These are phyloP conservation scores for Miichthys miiuy DNA, from an alignment of 2,797 vertebrate species.

Conservation along the genomic window DNA sequence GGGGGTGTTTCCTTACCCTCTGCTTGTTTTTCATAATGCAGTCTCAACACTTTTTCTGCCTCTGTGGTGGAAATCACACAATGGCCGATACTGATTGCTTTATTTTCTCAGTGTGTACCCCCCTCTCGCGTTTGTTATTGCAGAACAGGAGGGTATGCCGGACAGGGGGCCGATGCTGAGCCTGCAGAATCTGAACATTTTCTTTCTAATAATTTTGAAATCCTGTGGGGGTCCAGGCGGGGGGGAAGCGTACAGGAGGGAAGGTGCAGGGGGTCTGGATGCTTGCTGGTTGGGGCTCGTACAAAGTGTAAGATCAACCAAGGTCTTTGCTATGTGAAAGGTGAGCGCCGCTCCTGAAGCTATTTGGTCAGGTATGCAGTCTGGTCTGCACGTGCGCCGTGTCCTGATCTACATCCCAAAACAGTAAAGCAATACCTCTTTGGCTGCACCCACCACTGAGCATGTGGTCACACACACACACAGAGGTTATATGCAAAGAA, in stretches of 20 bases:
- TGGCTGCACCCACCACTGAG: conserved; percentile 42
- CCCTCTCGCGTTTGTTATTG: conserved; percentile 84
- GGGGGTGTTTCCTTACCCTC: conserved; percentile 78
- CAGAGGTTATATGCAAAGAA: conserved; percentile 50
- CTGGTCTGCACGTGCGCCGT: conserved; percentile 53
- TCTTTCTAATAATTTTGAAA: conserved; percentile 76
- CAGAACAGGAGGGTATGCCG: conserved; percentile 80
- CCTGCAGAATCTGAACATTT: conserved; percentile 80
- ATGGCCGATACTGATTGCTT: conserved; percentile 83
- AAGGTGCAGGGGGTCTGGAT: conserved; percentile 47
- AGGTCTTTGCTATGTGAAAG: conserved; percentile 56
- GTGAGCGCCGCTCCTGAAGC: conserved; percentile 32
- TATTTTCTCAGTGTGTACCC: conserved; percentile 84
- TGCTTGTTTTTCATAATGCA: conserved; percentile 86
- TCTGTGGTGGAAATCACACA: conserved; percentile 82
- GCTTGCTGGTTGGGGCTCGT: conserved; percentile 2
- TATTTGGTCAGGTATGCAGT: conserved; percentile 55
- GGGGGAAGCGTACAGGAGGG: conserved; percentile 24
- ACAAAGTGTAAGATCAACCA: conserved; percentile 42
- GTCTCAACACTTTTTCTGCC: conserved; percentile 85
- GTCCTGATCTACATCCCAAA: conserved; percentile 52
- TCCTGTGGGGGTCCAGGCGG: conserved; percentile 48
- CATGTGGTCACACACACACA: conserved; percentile 45
- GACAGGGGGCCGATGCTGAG: conserved; percentile 74
- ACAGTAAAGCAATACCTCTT: conserved; percentile 60